Base-by-base conservation (phyloP, 2,888 invertebrate species). In the Thecophora atra region DNA sequence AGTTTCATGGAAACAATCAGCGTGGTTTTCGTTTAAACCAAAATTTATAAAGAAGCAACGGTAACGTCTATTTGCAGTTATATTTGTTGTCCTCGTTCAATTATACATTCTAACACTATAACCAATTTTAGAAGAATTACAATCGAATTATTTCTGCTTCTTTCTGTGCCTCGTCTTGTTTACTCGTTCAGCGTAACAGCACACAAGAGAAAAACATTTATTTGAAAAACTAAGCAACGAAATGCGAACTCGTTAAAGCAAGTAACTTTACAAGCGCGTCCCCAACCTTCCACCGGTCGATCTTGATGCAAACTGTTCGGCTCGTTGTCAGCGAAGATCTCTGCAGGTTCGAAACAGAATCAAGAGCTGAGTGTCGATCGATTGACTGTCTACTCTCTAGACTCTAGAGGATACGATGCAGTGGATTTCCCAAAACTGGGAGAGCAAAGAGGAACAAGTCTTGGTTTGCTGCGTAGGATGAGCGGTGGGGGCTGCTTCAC, bases 221-320 rank as follows among this genome's bases (percentile, higher is more conserved):
- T 24, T 11, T 54, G 15, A 21, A 58, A 24, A 58, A 24, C 28
- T 11, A 26, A 56, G 24, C 24, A 56, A 56, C 24, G 56, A 56
- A 21, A 26, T 15, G 15, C 58, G 58, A 58, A 58, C 58, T 11
- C 21, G 24, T 51, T 37, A 5, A 15, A 19, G 28, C 65, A 11
- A 37, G 37, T n/a, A n/a, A 26, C 7, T 28, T 63, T 37, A 11
- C 1, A 3, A 52, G 51, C 52, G 19, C 52, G 52, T 51, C 51
- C 26, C 28, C 66, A 73, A 76, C 77, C 78, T 78, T 77, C 76
- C 79, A 74, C 65, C 78, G 77, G 75, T 79, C 80, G 82, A 80
- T 79, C 82, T 76, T 76, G 78, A 80, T 78, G 76, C 77, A 71
- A 76, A 79, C 79, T 81, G 81, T 82, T 79, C 77, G 68, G 75